Percentiles rank a stretch among this genome's conserved stretches.
These are phyloP conservation scores for Caenorhabditis tropicalis DNA, from an alignment of 1,140 invertebrate genomes.

Conservation along the genomic window DNA sequence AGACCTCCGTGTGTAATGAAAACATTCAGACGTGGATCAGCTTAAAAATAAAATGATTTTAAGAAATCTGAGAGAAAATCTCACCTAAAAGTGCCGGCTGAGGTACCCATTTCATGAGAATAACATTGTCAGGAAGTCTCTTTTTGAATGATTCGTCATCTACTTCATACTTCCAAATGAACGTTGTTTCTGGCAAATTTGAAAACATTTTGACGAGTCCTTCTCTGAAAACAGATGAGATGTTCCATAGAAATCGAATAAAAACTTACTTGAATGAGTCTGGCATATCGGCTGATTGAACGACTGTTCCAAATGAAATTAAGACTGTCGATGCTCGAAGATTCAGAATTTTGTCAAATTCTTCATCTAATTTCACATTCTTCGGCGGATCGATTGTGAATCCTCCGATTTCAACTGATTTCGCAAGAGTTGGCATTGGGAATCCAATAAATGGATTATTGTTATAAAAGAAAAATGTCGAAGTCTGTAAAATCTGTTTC, in stretches of 20 bases:
- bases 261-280: background rate
- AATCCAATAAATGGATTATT: constrained; percentile 43
- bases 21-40: constrained; percentile 53
- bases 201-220: constrained; percentile 12
- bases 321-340: constrained; percentile 42
- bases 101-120: constrained; percentile 44
- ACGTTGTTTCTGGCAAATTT: background rate
- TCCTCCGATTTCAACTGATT: constrained; percentile 48
- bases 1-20: constrained; percentile 65
- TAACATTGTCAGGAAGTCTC: constrained; percentile 49
- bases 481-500: background rate
- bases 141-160: background rate
- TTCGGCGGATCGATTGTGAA: background rate
- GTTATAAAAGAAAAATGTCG: constrained; percentile 40
- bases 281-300: constrained; percentile 8
- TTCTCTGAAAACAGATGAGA: background rate
- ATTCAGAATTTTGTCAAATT: constrained; percentile 49
- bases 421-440: constrained; percentile 21
- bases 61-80: background rate
- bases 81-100: constrained; percentile 50
- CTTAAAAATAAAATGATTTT: constrained; percentile 38
- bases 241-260: too few relatives aligned
- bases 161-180: constrained; percentile 5
- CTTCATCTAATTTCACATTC: background rate
- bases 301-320: constrained; percentile 57